Conservation (phyloP, 2,113 vertebrate species). For the Apteryx mantelli region DNA sequence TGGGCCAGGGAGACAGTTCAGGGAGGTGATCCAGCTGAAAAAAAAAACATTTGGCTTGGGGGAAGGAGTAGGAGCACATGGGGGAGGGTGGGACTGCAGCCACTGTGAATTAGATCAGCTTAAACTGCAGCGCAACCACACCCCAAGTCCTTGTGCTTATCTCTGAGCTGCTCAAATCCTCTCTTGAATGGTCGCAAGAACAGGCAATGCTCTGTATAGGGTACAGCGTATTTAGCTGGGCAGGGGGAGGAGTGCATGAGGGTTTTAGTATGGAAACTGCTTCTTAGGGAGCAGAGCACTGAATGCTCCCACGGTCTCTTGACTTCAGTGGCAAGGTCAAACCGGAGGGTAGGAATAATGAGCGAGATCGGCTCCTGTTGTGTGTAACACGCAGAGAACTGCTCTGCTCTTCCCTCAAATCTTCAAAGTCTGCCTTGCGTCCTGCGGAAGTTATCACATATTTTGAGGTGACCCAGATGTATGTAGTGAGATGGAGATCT, state of each 20-base stretch:
- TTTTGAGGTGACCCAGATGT: background rate
- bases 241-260: fast-evolving
- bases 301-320: background rate
- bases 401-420: background rate
- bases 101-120: constrained; percentile 23
- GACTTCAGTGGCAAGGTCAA: background rate
- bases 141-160: constrained; percentile 25
- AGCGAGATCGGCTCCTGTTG: fast-evolving
- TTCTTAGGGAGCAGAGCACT: background rate
- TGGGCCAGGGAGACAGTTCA: background rate
- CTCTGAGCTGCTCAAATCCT: constrained; percentile 5
- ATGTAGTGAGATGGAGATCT: background rate
- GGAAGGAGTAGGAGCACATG: background rate
- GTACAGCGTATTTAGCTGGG: background rate
- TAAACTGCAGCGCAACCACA: background rate
- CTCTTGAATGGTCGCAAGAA: background rate
- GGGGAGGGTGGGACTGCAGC: constrained; percentile 18
- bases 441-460: fast-evolving
- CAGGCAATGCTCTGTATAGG: background rate
- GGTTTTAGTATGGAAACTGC: background rate
- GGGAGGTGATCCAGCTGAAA: background rate
- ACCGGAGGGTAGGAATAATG: background rate
- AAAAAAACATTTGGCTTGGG: background rate
- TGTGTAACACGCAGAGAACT: background rate
- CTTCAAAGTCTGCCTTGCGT: background rate